Conservation (phyloP, 2,888 invertebrate species). For the Lasioglossum figueresi region DNA sequence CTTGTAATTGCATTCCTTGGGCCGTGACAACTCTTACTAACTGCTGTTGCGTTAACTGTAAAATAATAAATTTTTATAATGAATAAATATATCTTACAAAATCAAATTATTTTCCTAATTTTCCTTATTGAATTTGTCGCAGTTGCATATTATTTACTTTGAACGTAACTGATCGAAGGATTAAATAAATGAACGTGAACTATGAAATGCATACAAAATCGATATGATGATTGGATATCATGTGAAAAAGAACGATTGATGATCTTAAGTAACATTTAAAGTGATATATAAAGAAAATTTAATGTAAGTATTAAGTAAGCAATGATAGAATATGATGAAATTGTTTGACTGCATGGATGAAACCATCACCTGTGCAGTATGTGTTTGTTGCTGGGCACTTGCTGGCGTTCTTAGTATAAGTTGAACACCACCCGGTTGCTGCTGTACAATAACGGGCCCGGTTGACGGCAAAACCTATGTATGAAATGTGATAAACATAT, state of each 20-base stretch:
- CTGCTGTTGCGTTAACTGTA: slow-evolving; percentile 85
- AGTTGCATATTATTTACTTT: slow-evolving; percentile 7
- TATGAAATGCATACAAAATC: slow-evolving; percentile 28
- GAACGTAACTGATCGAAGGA: slow-evolving; percentile 18
- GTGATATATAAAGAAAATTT: slow-evolving; percentile 37
- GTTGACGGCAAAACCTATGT: slow-evolving; percentile 83
- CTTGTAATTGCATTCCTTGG: slow-evolving; percentile 87
- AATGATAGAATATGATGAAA: slow-evolving; percentile 66
- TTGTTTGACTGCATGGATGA: slow-evolving; percentile 76
- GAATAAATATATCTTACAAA: slow-evolving; percentile 2
- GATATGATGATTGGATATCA: slow-evolving; percentile 13
- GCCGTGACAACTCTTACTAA: slow-evolving; percentile 87
- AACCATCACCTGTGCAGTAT: slow-evolving; percentile 84
- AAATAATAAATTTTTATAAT: slow-evolving; percentile 38
- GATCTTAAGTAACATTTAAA: slow-evolving; percentile 32
- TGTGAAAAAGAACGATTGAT: slow-evolving; percentile 26
- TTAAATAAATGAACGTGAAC: slow-evolving; percentile 14
- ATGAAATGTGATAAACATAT: slow-evolving; percentile 79
- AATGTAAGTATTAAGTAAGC: slow-evolving; percentile 63
- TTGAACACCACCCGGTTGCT: slow-evolving; percentile 89
- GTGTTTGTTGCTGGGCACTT: slow-evolving; percentile 83
- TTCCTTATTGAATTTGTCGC: slow-evolving; percentile 10
- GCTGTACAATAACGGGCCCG: slow-evolving; percentile 87
- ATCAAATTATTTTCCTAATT: slow-evolving; percentile 8
- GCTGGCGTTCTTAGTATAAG: slow-evolving; percentile 89